phyloP scores from a whole-genome alignment of 2,888 invertebrate species.

The Drosophila birchii region DNA sequence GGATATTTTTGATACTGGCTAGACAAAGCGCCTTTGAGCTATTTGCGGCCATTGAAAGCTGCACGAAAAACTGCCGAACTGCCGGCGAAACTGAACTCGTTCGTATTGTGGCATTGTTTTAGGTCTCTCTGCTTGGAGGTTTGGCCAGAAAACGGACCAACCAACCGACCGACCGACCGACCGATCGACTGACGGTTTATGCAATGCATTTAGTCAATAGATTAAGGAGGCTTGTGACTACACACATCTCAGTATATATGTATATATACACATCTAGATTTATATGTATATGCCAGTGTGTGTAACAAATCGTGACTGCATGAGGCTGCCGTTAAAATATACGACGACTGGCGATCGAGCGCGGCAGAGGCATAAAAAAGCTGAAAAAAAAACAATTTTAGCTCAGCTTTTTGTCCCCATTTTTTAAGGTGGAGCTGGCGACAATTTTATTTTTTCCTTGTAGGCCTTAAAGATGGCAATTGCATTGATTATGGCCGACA shows the following conservation, averaged over 20 bases:
- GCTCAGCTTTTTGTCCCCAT: conserved; percentile 22
- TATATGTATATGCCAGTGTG: conserved; percentile 40
- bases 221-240: conserved; percentile 64
- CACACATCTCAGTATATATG: conserved; percentile 16
- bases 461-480: conserved; percentile 21
- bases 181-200: conserved; percentile 57
- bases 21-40: conserved; percentile 74
- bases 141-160: conserved; percentile 50
- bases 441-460: conserved; percentile 43
- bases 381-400: conserved; percentile 19
- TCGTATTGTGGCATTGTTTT: conserved; percentile 72
- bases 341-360: conserved; percentile 49
- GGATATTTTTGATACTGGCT: conserved; percentile 35
- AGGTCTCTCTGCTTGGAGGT: conserved; percentile 58
- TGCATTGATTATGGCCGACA: conserved; percentile 40
- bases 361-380: conserved; percentile 59
- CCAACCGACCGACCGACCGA: background rate
- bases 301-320: conserved; percentile 75
- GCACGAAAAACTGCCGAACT: conserved; percentile 51
- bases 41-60: conserved; percentile 59
- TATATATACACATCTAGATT: conserved; percentile 37
- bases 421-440: conserved; percentile 74
- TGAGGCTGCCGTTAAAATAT: conserved; percentile 76
- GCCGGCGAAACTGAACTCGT: conserved; percentile 47
- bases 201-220: conserved; percentile 79